Evolutionary conservation across 2,888 invertebrate genomes (phyloP).

Genomic region (Linyphia triangularis): DNA sequence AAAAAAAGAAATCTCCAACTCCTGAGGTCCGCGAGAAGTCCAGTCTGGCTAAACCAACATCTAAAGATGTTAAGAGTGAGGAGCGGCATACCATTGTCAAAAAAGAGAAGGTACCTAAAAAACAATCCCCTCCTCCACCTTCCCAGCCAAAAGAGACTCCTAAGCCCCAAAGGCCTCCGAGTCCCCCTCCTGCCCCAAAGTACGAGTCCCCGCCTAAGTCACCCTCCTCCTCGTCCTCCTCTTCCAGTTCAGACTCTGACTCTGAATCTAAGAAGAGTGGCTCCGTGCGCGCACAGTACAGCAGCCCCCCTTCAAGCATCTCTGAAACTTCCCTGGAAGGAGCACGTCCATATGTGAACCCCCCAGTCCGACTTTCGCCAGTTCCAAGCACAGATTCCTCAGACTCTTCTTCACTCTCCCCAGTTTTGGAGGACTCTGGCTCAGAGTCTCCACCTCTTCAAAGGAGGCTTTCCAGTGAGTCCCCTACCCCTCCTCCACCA

Average conservation of each 20-base stretch:
- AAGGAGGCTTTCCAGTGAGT: constrained; percentile 11
- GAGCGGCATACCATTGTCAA: constrained; percentile 18
- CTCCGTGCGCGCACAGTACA: constrained; percentile 39
- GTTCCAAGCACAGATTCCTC: not conserved
- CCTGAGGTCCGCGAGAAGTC: constrained; percentile 38
- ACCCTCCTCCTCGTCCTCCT: not conserved
- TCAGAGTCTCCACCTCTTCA: not conserved
- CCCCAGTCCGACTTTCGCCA: not conserved
- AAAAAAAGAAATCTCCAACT: constrained; percentile 41
- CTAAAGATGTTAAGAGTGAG: constrained; percentile 29
- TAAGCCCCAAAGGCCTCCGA: constrained; percentile 10
- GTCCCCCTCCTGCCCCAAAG: not conserved
- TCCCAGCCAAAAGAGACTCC: not conserved
- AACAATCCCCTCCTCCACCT: constrained; percentile 21
- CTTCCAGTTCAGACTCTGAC: constrained; percentile 40
- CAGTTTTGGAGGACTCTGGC: too few species aligned
- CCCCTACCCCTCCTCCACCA: not conserved
- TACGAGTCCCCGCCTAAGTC: constrained; percentile 10
- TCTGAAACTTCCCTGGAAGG: constrained; percentile 69
- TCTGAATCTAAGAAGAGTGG: constrained; percentile 53
- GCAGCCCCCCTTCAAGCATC: constrained; percentile 76
- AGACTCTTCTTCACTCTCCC: constrained; percentile 7
- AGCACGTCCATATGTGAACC: constrained; percentile 53
- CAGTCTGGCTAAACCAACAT: constrained; percentile 14
- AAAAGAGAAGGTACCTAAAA: constrained; percentile 53